A percentile compares a stretch with the other conserved stretches of the same genome.
These are phyloP conservation scores for Tetramorium parvispinum DNA, from an alignment of 1,140 invertebrate genomes.

Conservation along the genomic window DNA sequence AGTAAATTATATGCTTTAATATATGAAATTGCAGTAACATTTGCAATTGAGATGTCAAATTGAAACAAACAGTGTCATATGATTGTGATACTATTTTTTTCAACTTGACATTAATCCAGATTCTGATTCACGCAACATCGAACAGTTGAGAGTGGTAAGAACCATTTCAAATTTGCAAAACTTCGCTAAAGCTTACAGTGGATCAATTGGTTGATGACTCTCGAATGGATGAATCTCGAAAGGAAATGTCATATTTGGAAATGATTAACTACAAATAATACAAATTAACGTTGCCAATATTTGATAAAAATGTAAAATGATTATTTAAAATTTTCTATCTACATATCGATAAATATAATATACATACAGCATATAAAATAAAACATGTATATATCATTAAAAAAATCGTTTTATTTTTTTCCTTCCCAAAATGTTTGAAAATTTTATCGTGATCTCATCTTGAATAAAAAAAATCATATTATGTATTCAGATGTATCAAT, in stretches of 20 bases:
- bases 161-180: slow-evolving; percentile 49
- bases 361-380: too few species aligned
- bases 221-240: slow-evolving; percentile 66
- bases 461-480: background rate
- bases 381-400: background rate
- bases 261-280: slow-evolving; percentile 5
- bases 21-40: background rate
- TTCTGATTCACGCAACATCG: slow-evolving; percentile 44
- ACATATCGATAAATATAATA: background rate
- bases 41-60: slow-evolving; percentile 64
- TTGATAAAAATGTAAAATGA: background rate
- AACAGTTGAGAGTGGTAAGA: slow-evolving; percentile 61
- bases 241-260: slow-evolving; percentile 66
- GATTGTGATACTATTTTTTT: too few species aligned
- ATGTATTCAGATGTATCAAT: background rate
- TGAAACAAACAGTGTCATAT: too few species aligned
- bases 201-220: slow-evolving; percentile 64
- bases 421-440: background rate
- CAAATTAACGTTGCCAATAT: background rate
- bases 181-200: slow-evolving; percentile 61
- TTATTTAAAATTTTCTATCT: background rate
- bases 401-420: background rate
- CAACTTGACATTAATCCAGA: too few species aligned
- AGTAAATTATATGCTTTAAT: background rate
- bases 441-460: background rate